Conservation (phyloP, 2,797 vertebrate genomes). For the Phataginus tetradactyla region DNA sequence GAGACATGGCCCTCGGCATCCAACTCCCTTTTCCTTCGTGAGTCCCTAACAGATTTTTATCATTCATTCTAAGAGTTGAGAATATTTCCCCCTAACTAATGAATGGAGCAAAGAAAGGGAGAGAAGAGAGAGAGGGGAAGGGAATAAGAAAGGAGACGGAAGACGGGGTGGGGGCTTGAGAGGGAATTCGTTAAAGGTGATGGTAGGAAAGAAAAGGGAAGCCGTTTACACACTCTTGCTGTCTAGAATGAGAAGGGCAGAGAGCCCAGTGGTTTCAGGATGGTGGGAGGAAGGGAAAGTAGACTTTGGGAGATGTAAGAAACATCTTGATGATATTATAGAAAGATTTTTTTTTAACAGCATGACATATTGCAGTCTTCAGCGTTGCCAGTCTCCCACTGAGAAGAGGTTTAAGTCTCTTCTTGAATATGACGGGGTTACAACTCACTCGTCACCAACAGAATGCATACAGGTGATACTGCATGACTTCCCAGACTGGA, state of each 20-base stretch:
- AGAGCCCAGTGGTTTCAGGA: neutral
- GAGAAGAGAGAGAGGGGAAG: neutral
- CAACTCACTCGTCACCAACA: neutral
- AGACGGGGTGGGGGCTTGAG: neutral
- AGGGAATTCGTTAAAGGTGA: neutral
- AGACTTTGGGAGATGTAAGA: neutral
- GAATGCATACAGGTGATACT: neutral
- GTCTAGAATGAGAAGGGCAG: neutral
- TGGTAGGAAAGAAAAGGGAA: neutral
- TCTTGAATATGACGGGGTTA: neutral
- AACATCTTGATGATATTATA: neutral
- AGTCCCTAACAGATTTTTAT: neutral
- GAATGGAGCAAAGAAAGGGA: neutral
- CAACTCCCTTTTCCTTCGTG: neutral
- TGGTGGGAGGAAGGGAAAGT: neutral
- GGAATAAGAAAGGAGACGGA: neutral
- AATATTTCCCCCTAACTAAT: neutral
- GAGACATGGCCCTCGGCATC: neutral
- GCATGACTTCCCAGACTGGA: neutral
- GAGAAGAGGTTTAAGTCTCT: neutral
- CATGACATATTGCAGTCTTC: no score
- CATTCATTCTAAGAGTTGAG: neutral
- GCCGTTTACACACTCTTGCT: neutral
- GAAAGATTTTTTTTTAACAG: neutral
- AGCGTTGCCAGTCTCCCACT: neutral